phyloP scores from a whole-genome alignment of 37 sponge, comb jelly and placozoan genomes.

The Bolinopsis microptera region DNA sequence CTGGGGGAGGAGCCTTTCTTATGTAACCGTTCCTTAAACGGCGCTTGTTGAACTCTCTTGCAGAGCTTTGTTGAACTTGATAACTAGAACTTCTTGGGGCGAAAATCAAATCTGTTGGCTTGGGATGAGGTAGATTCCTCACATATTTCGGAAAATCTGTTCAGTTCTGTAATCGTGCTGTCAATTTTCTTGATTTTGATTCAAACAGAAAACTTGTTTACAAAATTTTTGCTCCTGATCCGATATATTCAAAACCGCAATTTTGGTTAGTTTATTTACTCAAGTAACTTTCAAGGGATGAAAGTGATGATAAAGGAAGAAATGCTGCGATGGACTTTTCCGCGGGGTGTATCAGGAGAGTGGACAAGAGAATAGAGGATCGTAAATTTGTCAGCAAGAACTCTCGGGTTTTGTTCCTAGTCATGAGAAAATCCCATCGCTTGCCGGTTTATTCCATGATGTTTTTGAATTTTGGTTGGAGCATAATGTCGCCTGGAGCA shows the following conservation, averaged over 20 bases:
- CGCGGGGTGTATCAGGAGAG: background rate
- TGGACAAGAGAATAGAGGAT: background rate
- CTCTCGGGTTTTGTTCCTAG: background rate
- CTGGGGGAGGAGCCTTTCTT: background rate
- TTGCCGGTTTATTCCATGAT: background rate
- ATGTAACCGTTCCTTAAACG: background rate
- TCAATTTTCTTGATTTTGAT: background rate
- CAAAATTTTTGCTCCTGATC: background rate
- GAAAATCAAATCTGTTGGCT: too few relatives aligned
- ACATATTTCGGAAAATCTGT: background rate
- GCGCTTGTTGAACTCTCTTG: background rate
- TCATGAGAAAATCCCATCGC: background rate
- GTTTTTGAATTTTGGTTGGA: background rate
- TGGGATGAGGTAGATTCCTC: background rate
- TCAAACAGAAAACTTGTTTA: background rate
- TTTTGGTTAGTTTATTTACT: background rate
- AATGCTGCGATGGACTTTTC: background rate
- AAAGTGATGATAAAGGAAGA: background rate
- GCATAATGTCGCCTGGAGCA: background rate
- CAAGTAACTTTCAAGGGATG: background rate
- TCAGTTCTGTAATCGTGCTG: background rate
- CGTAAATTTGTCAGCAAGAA: background rate
- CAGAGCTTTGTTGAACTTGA: background rate
- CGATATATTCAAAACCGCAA: background rate
- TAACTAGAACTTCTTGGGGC: too few relatives aligned